These are phyloP conservation scores for Acleris cristana DNA, from an alignment of 2,888 invertebrate species.

Conservation along the genomic window DNA sequence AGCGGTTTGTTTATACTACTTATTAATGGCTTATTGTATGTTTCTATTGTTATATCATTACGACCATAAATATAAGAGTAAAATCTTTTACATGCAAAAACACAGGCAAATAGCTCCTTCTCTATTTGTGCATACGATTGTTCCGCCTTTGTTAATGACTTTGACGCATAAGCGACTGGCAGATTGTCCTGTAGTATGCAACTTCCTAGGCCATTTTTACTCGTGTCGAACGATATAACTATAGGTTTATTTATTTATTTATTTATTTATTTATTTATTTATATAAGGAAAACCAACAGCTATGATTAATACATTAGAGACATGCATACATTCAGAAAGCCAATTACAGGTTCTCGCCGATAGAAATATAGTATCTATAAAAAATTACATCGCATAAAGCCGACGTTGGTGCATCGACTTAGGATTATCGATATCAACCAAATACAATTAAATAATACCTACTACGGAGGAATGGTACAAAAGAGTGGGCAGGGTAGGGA, in stretches of 20 bases:
- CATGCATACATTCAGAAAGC: too few species aligned
- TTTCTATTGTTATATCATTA: conserved; percentile 23
- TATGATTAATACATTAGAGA: too few species aligned
- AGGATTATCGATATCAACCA: too few species aligned
- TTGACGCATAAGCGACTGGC: conserved; percentile 3
- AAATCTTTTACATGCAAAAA: conserved; percentile 26
- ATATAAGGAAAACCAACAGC: too few species aligned
- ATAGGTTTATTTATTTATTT: conserved; percentile 20
- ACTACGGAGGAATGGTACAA: too few species aligned
- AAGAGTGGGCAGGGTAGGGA: too few species aligned
- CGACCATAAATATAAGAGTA: conserved; percentile 23
- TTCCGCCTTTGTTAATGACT: not conserved
- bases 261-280: too few species aligned
- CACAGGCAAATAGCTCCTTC: conserved; percentile 10
- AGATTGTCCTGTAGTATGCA: conserved; percentile 39
- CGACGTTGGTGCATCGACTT: too few species aligned
- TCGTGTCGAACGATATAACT: conserved; percentile 39
- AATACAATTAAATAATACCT: too few species aligned
- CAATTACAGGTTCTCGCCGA: too few species aligned
- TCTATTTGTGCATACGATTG: conserved; percentile 8
- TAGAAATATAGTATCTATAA: too few species aligned
- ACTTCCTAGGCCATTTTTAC: conserved; percentile 39
- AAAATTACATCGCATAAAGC: too few species aligned
- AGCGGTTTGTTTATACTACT: conserved; percentile 41
- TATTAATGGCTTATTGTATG: conserved; percentile 33